phyloP scores from a whole-genome alignment of 2,797 vertebrate species.

The Danio jaintianensis region DNA sequence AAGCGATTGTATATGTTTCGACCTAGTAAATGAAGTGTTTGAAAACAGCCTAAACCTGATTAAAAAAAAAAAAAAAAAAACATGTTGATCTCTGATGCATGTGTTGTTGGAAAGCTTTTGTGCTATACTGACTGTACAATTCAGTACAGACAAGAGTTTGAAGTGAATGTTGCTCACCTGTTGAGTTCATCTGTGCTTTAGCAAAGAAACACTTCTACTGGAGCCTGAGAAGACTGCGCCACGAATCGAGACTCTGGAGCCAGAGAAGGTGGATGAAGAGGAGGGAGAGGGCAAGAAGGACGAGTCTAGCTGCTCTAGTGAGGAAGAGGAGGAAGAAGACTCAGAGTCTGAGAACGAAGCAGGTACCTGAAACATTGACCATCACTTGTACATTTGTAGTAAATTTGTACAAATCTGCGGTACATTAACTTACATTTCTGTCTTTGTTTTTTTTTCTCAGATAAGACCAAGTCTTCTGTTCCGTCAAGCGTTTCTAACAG shows the following conservation, averaged over 20 bases:
- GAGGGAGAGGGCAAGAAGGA: conserved; percentile 97
- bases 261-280: conserved; percentile 95
- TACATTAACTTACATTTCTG: background rate
- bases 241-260: conserved; percentile 92
- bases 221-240: conserved; percentile 91
- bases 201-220: conserved; percentile 93
- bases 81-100: too few species aligned
- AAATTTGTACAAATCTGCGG: background rate
- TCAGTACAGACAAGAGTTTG: background rate
- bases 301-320: conserved; percentile 98
- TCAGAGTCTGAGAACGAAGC: conserved; percentile 97
- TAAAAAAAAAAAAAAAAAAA: too few species aligned
- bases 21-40: too few species aligned
- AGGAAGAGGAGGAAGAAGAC: conserved; percentile 98
- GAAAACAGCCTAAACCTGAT: too few species aligned
- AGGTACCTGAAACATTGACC: conserved; percentile 72
- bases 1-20: too few species aligned
- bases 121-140: too few species aligned
- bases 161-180: background rate
- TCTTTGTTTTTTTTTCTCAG: conserved; percentile 71
- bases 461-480: conserved; percentile 87
- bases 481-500: conserved; percentile 84
- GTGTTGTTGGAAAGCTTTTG: too few species aligned
- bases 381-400: background rate
- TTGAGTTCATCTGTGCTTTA: conserved; percentile 64